Conservation (phyloP, 2,797 vertebrate species). For the Pipistrellus pipistrellus region DNA sequence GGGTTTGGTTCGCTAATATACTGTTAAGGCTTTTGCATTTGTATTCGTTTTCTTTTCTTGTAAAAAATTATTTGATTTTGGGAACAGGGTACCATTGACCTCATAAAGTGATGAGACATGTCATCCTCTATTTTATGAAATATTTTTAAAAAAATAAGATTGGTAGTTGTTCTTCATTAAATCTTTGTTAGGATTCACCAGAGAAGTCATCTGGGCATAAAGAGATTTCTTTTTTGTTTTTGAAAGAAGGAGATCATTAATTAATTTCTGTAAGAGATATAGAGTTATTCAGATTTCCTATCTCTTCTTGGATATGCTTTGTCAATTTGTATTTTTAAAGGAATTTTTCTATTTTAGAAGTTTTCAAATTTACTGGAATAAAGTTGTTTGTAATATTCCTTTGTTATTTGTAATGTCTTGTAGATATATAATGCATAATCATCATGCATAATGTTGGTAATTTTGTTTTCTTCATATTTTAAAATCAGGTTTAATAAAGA, state of each 20-base stretch:
- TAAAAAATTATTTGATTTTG: not conserved
- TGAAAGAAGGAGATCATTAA: not conserved
- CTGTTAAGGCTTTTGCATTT: not conserved
- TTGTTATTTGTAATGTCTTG: constrained; percentile 18
- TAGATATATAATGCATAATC: not conserved
- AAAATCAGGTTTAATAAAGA: not conserved
- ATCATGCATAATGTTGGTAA: not conserved
- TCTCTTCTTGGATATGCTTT: not conserved
- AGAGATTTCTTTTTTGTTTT: not conserved
- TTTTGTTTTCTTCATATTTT: constrained; percentile 9
- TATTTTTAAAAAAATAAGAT: not conserved
- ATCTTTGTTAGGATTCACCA: constrained; percentile 24
- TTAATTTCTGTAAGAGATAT: constrained; percentile 13
- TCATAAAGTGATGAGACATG: not conserved
- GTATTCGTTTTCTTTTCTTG: not conserved
- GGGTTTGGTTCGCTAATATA: not conserved
- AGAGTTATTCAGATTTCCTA: not conserved
- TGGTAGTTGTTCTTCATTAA: not conserved
- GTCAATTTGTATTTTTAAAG: not conserved
- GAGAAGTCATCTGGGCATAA: not conserved
- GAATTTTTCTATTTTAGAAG: not conserved
- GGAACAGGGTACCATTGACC: not conserved
- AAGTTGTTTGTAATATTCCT: not conserved
- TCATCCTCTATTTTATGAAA: not conserved
- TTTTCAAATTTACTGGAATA: not conserved